These are phyloP conservation scores for Halesus radiatus DNA, from an alignment of 1,140 invertebrate genomes.

Conservation along the genomic window DNA sequence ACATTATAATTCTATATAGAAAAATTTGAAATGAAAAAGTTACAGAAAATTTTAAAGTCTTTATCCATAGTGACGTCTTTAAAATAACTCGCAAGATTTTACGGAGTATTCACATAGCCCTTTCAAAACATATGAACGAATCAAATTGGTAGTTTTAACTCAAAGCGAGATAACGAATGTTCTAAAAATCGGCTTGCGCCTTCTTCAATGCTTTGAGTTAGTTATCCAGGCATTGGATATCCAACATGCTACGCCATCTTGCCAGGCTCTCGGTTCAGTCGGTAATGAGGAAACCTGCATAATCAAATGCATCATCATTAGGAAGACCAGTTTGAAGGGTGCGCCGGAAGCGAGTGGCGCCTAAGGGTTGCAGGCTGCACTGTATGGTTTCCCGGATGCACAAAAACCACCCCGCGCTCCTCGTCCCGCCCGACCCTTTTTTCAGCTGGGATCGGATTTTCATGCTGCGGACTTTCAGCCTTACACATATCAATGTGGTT, in stretches of 20 bases:
- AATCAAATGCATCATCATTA: conserved; percentile 49
- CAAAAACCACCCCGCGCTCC: conserved; percentile 13
- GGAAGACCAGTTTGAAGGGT: conserved; percentile 34
- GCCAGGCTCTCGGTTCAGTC: conserved; percentile 9
- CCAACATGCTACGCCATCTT: background rate
- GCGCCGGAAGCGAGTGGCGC: conserved; percentile 23
- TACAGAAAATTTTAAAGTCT: no score
- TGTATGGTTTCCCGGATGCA: background rate
- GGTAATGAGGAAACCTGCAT: conserved; percentile 48
- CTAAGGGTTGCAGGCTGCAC: conserved; percentile 19
- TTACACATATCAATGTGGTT: no score
- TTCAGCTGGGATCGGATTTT: background rate
- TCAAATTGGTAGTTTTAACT: no score
- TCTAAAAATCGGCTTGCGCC: background rate
- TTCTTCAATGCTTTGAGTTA: conserved; percentile 14
- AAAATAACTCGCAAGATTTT: no score
- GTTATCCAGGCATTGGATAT: background rate
- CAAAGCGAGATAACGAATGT: no score
- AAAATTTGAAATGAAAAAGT: no score
- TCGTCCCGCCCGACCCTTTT: background rate
- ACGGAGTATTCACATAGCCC: no score
- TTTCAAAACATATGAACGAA: no score
- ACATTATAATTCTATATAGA: no score
- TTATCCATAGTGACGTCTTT: no score
- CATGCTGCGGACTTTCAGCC: background rate